Evolutionary conservation across 2,888 invertebrate genomes (phyloP).

Genomic region (Hydropsyche betteni): DNA sequence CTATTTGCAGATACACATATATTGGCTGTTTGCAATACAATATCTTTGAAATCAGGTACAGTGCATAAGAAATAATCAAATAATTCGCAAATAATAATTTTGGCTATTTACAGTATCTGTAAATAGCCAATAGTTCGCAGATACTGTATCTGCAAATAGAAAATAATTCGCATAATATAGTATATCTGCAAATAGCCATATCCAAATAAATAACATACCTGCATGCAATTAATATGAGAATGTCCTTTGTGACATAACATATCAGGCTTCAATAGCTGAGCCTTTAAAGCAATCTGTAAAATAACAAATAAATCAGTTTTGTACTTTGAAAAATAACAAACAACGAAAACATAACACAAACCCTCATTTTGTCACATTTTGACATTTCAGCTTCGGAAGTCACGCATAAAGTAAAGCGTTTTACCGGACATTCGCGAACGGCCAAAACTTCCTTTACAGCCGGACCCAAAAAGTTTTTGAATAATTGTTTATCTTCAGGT

Average conservation of each 20-base stretch:
- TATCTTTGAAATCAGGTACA: no score
- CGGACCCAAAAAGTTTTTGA: conserved; percentile 75
- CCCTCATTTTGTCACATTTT: conserved; percentile 92
- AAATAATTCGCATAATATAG: conserved; percentile 57
- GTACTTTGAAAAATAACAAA: conserved; percentile 32
- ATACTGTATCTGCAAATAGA: no score
- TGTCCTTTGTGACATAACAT: conserved; percentile 83
- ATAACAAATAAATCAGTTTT: conserved; percentile 35
- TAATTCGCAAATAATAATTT: no score
- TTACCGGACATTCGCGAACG: conserved; percentile 84
- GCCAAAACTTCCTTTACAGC: conserved; percentile 76
- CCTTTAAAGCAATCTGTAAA: conserved; percentile 81
- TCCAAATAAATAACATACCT: conserved; percentile 59
- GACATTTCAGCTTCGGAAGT: conserved; percentile 90
- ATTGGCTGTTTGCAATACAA: no score
- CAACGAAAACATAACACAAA: conserved; percentile 55
- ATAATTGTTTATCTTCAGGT: conserved; percentile 79
- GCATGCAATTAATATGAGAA: conserved; percentile 88
- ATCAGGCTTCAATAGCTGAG: conserved; percentile 84
- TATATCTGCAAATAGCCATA: conserved; percentile 51
- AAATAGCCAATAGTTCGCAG: no score
- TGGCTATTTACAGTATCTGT: no score
- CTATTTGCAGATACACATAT: no score
- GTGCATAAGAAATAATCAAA: no score
- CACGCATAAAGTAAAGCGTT: conserved; percentile 87